Percentiles rank a stretch among this genome's conserved stretches.
Conservation (phyloP, 1,140 invertebrate genomes). For the Drosophila rhopaloa region DNA sequence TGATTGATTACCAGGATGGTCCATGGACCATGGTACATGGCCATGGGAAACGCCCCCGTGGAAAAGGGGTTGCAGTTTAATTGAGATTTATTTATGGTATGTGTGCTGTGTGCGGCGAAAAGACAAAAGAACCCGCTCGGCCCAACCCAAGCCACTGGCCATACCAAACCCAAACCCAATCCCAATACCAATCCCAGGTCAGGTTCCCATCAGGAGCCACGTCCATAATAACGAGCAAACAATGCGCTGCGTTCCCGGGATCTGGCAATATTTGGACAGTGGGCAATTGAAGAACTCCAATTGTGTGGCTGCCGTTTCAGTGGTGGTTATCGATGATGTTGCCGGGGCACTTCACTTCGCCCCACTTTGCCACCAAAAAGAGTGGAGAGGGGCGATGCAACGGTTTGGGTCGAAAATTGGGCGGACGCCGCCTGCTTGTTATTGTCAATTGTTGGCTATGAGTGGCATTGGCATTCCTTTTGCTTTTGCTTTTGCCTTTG, state of each 20-base stretch:
- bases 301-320: constrained; percentile 56
- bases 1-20: constrained; percentile 69
- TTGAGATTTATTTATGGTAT: constrained; percentile 79
- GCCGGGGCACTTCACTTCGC: constrained; percentile 35
- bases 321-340: constrained; percentile 55
- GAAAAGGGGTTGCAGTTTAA: constrained; percentile 75
- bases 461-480: constrained; percentile 41
- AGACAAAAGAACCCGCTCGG: constrained; percentile 55
- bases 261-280: constrained; percentile 74
- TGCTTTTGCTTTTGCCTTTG: constrained; percentile 1
- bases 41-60: constrained; percentile 45
- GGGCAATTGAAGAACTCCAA: constrained; percentile 72
- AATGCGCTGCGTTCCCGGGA: constrained; percentile 48
- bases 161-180: background rate
- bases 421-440: constrained; percentile 73
- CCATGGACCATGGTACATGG: background rate
- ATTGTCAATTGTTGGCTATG: constrained; percentile 77
- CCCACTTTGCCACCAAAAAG: constrained; percentile 9
- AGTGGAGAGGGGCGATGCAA: constrained; percentile 28
- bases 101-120: constrained; percentile 15
- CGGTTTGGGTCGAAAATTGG: constrained; percentile 72
- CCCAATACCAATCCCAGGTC: constrained; percentile 14
- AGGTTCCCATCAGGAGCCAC: constrained; percentile 41
- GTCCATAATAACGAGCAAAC: constrained; percentile 73
- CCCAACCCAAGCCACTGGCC: background rate